Conservation (phyloP, 1,140 invertebrate species). For the Mercenaria mercenaria region DNA sequence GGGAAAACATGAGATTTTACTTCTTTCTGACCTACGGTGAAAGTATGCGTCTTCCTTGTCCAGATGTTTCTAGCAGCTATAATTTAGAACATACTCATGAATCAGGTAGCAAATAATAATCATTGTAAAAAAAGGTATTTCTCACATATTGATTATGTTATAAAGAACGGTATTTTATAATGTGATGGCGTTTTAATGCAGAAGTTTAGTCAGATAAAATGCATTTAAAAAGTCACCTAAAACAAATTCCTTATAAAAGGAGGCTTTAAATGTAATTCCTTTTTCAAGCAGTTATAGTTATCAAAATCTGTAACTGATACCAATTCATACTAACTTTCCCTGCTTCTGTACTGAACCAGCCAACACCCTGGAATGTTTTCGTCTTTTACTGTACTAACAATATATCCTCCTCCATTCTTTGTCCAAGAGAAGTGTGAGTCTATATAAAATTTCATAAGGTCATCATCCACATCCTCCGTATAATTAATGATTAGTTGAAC, state of each 20-base stretch:
- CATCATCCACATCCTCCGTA: background rate
- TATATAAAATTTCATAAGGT: background rate
- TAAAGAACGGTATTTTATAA: no score
- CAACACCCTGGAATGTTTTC: background rate
- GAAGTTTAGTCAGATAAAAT: no score
- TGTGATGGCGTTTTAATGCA: no score
- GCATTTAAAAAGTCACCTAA: no score
- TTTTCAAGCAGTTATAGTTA: no score
- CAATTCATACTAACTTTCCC: background rate
- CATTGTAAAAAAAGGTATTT: no score
- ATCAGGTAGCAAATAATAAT: no score
- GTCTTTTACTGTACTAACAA: background rate
- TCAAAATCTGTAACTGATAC: no score
- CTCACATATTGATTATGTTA: no score
- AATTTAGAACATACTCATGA: no score
- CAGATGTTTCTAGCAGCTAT: background rate
- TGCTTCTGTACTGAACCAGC: background rate
- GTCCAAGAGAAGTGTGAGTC: background rate
- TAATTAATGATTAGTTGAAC: background rate
- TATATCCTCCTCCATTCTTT: background rate
- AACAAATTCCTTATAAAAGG: no score
- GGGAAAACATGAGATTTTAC: background rate
- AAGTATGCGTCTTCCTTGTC: background rate
- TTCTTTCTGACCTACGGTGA: background rate
- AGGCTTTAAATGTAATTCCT: no score